phyloP scores from a whole-genome alignment of 2,797 vertebrate genomes.

The Pelodytes ibericus region DNA sequence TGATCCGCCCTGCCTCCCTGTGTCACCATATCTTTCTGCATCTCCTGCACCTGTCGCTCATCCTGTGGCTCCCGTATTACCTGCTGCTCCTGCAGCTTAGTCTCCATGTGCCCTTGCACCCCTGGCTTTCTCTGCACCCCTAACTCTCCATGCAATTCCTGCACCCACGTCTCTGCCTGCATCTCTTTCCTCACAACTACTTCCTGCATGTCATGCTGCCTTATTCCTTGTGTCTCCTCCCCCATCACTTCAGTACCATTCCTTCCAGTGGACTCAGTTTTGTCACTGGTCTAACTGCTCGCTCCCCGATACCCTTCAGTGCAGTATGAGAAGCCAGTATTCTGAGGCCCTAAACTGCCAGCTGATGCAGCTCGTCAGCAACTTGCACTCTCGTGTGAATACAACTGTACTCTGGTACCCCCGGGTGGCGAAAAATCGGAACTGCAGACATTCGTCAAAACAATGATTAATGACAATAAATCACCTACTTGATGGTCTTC shows the following conservation, averaged over 20 bases:
- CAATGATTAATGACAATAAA: too few relatives aligned
- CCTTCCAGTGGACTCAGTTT: not conserved
- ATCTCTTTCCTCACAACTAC: not conserved
- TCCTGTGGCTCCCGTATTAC: not conserved
- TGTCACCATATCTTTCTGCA: not conserved
- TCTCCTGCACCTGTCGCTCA: not conserved
- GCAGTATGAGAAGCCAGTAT: too few relatives aligned
- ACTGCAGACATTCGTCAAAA: not conserved
- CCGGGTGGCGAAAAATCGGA: not conserved
- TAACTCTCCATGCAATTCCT: not conserved
- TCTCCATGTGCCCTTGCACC: not conserved
- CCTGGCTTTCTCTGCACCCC: not conserved
- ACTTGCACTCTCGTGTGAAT: not conserved
- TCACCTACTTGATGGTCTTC: too few relatives aligned
- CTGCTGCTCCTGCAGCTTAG: not conserved
- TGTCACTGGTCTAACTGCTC: not conserved
- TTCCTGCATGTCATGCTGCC: not conserved
- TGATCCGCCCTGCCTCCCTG: not conserved
- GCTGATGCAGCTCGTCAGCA: not conserved
- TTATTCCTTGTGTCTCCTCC: not conserved
- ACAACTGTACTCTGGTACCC: conserved; percentile 12
- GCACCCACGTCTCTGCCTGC: not conserved
- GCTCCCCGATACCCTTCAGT: not conserved
- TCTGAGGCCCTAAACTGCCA: not conserved
- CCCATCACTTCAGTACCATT: not conserved